Evolutionary conservation across 2,113 vertebrate species (phyloP).

Genomic region (Chlamydotis undulata): DNA sequence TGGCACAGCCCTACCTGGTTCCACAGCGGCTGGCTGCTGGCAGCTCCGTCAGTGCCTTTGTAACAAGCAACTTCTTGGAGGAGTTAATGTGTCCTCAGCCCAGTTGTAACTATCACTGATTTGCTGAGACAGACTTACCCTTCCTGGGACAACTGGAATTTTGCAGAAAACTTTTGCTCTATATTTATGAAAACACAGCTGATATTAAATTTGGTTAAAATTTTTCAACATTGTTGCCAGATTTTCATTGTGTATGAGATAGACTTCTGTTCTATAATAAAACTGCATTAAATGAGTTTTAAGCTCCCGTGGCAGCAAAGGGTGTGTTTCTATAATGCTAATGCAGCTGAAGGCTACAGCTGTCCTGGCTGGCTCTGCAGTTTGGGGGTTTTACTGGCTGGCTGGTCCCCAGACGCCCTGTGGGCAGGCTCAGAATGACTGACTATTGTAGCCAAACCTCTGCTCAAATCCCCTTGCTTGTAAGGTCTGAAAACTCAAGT

Average conservation of each 20-base stretch:
- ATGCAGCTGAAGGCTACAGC: not conserved
- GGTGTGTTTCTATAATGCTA: not conserved
- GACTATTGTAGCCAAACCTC: not conserved
- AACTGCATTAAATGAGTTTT: not conserved
- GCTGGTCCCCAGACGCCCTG: not conserved
- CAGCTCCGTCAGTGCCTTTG: not conserved
- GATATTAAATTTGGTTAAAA: not conserved
- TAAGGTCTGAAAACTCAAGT: not conserved
- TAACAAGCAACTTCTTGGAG: not conserved
- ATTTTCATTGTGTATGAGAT: not conserved
- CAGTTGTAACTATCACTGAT: not conserved
- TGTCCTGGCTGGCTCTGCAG: not conserved
- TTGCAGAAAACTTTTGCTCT: not conserved
- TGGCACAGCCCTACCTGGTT: not conserved
- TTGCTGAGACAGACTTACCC: not conserved
- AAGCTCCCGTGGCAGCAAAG: not conserved
- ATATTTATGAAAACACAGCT: not conserved
- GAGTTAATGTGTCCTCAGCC: not conserved
- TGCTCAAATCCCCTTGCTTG: not conserved
- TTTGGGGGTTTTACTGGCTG: not conserved
- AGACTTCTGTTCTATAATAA: not conserved
- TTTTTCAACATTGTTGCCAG: not conserved
- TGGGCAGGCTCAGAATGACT: not conserved
- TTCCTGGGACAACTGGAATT: not conserved
- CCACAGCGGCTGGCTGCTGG: not conserved